Conservation (phyloP, 2,797 vertebrate genomes). For the Buceros bicornis region DNA sequence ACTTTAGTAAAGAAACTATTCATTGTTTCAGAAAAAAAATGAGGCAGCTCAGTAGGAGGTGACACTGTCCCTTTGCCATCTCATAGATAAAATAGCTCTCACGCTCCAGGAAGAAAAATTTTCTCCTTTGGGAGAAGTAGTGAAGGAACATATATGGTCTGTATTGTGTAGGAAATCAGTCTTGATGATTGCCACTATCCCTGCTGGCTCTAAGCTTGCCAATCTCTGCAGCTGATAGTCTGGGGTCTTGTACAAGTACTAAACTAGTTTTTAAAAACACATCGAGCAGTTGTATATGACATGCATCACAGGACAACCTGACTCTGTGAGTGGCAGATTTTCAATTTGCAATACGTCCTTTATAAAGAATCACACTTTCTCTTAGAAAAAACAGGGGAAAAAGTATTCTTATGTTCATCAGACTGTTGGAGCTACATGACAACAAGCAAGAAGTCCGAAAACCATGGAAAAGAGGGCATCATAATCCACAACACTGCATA, state of each 20-base stretch:
- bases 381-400: not conserved
- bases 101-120: not conserved
- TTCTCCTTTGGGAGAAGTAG: conserved; percentile 12
- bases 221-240: not conserved
- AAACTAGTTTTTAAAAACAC: not conserved
- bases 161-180: not conserved
- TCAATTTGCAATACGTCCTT: conserved; percentile 21
- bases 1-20: not conserved
- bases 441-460: conserved; percentile 60
- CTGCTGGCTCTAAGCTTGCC: conserved; percentile 15
- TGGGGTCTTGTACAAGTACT: not conserved
- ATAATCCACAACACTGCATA: conserved; percentile 73
- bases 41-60: not conserved
- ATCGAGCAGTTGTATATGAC: not conserved
- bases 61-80: not conserved
- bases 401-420: conserved; percentile 39
- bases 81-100: not conserved
- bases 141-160: not conserved
- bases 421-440: conserved; percentile 50
- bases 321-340: conserved; percentile 17
- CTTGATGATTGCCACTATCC: not conserved
- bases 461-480: conserved; percentile 66
- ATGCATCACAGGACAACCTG: not conserved
- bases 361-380: conserved; percentile 11
- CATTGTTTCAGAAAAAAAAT: not conserved